Evolutionary conservation across 2,797 vertebrate genomes (phyloP).

Genomic region (Crenichthys baileyi): DNA sequence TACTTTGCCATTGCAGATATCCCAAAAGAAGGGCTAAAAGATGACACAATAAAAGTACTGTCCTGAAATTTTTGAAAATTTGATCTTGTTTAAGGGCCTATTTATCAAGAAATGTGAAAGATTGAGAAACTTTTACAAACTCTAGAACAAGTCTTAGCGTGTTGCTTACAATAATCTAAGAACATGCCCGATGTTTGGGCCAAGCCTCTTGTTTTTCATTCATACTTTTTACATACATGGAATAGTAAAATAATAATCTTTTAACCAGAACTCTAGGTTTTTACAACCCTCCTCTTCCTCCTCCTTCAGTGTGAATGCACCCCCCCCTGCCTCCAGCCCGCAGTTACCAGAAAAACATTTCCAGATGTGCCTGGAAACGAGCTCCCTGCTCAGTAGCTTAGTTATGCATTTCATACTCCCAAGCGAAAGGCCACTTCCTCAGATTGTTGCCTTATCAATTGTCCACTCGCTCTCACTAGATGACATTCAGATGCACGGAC

Average conservation of each 20-base stretch:
- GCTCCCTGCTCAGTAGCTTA: slow-evolving; percentile 66
- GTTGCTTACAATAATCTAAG: slow-evolving; percentile 13
- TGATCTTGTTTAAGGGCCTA: background rate
- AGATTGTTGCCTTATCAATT: slow-evolving; percentile 53
- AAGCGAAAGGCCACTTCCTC: slow-evolving; percentile 67
- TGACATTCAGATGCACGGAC: slow-evolving; percentile 25
- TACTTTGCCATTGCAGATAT: too few species aligned
- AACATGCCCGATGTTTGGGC: background rate
- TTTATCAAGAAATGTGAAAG: background rate
- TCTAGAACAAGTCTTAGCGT: slow-evolving; percentile 19
- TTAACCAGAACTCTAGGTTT: slow-evolving; percentile 55
- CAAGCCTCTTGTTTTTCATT: slow-evolving; percentile 17
- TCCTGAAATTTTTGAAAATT: background rate
- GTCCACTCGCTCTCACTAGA: slow-evolving; percentile 28
- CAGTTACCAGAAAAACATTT: slow-evolving; percentile 71
- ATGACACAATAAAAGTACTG: background rate
- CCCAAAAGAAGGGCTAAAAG: too few species aligned
- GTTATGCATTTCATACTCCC: slow-evolving; percentile 59
- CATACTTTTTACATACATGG: slow-evolving; percentile 13
- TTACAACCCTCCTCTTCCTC: slow-evolving; percentile 50
- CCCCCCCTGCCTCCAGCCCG: slow-evolving; percentile 31
- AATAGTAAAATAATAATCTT: slow-evolving; percentile 35
- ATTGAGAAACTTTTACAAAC: background rate
- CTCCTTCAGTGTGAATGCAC: slow-evolving; percentile 48
- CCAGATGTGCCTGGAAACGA: slow-evolving; percentile 74